Evolutionary conservation across 2,888 invertebrate genomes (phyloP).

Genomic region (Buathra laborator): DNA sequence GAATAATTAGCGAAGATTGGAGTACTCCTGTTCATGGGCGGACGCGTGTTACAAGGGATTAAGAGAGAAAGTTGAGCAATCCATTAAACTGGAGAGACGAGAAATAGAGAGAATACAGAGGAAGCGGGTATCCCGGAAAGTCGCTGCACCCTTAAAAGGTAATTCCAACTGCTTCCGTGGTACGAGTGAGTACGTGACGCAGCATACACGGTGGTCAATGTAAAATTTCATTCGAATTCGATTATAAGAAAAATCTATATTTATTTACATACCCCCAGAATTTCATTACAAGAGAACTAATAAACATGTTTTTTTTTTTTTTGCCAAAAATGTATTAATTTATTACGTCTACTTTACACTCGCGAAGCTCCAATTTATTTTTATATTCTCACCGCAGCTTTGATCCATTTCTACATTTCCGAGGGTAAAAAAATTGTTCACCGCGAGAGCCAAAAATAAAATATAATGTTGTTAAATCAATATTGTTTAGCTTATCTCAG

Average conservation of each 20-base stretch:
- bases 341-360: too few relatives aligned
- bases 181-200: conserved; percentile 32
- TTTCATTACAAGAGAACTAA: background rate
- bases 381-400: background rate
- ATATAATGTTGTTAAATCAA: background rate
- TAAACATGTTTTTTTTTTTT: too few relatives aligned
- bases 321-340: too few relatives aligned
- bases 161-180: conserved; percentile 63
- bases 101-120: conserved; percentile 19
- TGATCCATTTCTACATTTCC: too few relatives aligned
- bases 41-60: conserved; percentile 26
- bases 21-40: conserved; percentile 20
- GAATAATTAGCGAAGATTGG: conserved; percentile 33
- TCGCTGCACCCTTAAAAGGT: conserved; percentile 54
- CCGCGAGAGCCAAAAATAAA: conserved; percentile 3
- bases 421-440: too few relatives aligned
- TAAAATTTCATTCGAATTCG: background rate
- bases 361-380: too few relatives aligned
- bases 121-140: conserved; percentile 30
- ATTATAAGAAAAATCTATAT: background rate
- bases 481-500: background rate
- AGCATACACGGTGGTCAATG: conserved; percentile 48
- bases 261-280: background rate
- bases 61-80: conserved; percentile 60
- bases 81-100: conserved; percentile 41